phyloP scores from a whole-genome alignment of 2,113 vertebrate genomes.

The Protobothrops mucrosquamatus region DNA sequence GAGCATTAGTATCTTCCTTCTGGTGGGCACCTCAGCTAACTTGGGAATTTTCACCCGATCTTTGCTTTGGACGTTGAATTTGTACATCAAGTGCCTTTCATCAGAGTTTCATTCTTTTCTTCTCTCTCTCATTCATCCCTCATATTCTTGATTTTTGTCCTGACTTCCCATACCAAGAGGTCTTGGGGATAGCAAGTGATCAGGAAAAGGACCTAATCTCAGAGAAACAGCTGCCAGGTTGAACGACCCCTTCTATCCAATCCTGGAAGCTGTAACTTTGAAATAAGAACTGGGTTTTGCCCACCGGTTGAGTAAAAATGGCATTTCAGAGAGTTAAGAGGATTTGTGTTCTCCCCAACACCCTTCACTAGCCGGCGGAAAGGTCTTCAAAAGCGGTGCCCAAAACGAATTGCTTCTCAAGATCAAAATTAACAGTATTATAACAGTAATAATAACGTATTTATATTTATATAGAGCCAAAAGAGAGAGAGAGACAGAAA shows the following conservation, averaged over 20 bases:
- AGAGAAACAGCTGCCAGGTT: constrained; percentile 45
- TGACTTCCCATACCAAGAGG: constrained; percentile 29
- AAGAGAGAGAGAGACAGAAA: constrained; percentile 46
- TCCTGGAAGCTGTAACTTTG: neutral
- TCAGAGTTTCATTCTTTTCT: constrained; percentile 43
- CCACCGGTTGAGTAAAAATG: neutral
- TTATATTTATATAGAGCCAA: neutral
- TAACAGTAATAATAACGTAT: no score
- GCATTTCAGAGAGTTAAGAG: neutral
- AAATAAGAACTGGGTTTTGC: neutral
- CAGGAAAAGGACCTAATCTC: constrained; percentile 34
- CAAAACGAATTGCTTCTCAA: constrained; percentile 28
- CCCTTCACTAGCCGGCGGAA: neutral
- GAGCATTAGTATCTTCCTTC: constrained; percentile 71
- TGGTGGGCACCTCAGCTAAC: constrained; percentile 65
- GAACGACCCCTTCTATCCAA: no score
- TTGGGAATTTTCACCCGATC: constrained; percentile 42
- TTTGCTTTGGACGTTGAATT: constrained; percentile 52
- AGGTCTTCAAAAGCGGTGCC: constrained; percentile 33
- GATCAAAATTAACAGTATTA: constrained; percentile 32
- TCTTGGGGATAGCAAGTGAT: constrained; percentile 34
- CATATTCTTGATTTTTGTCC: neutral
- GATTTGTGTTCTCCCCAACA: neutral
- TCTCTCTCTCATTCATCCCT: neutral
- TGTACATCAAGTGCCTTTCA: constrained; percentile 51